phyloP scores from a whole-genome alignment of 2,888 invertebrate species.

The Dryobota labecula region DNA sequence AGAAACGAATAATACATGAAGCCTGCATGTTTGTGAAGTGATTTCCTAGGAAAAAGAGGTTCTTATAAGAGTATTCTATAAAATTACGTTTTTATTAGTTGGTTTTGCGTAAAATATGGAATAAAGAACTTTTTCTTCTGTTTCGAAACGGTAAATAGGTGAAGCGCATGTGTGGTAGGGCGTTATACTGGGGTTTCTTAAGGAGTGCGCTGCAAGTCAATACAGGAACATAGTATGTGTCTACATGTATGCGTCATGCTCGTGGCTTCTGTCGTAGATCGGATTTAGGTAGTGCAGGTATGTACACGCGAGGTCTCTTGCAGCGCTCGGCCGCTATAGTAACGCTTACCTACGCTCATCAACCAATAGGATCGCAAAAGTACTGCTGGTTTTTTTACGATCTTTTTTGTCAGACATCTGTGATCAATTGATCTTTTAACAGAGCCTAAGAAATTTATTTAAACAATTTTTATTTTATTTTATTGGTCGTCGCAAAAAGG shows the following conservation, averaged over 20 bases:
- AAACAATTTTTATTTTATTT: no score
- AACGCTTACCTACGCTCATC: no score
- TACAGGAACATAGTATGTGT: background rate
- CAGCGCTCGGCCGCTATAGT: no score
- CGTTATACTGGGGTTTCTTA: background rate
- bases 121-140: background rate
- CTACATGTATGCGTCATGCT: background rate
- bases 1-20: background rate
- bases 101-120: background rate
- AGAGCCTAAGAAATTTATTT: no score
- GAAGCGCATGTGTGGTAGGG: background rate
- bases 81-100: no score
- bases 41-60: background rate
- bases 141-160: background rate
- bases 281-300: background rate
- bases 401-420: no score
- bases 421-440: no score
- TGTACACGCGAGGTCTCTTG: no score
- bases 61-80: background rate
- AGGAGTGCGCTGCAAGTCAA: background rate
- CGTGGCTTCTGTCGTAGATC: background rate
- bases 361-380: no score
- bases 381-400: no score
- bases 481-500: no score
- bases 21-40: background rate